Percentiles rank a stretch among this genome's conserved stretches.
phyloP scores from a whole-genome alignment of 2,113 vertebrate species.

The Notarius lentiginosus region DNA sequence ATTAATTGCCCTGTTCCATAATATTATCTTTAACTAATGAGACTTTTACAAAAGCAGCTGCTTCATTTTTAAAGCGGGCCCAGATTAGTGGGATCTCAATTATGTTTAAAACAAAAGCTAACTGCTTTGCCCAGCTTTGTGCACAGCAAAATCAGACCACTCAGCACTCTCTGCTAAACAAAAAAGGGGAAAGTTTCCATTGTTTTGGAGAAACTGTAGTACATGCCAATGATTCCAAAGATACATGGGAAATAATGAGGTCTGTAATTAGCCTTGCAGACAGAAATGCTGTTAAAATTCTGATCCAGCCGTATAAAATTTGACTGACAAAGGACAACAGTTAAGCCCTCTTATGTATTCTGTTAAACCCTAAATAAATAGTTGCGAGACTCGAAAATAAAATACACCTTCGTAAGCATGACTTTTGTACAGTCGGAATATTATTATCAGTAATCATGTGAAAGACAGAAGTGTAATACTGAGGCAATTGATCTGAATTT shows the following conservation, averaged over 20 bases:
- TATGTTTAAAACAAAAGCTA: constrained; percentile 79
- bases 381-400: background rate
- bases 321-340: constrained; percentile 54
- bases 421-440: background rate
- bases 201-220: constrained; percentile 75
- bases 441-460: constrained; percentile 3
- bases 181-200: constrained; percentile 76
- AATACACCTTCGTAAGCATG: background rate
- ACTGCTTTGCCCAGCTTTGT: constrained; percentile 65
- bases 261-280: constrained; percentile 71
- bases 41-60: constrained; percentile 69
- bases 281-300: constrained; percentile 65
- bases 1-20: constrained; percentile 78
- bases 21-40: constrained; percentile 82
- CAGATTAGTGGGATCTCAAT: constrained; percentile 80
- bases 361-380: background rate
- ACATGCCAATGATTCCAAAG: constrained; percentile 79
- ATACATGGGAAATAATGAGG: constrained; percentile 78
- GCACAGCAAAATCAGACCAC: constrained; percentile 69
- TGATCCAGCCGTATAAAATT: constrained; percentile 64
- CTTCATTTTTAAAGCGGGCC: constrained; percentile 66
- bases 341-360: constrained; percentile 16
- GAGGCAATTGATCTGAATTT: background rate
- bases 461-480: background rate
- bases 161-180: constrained; percentile 75